Conservation (phyloP, 2,888 invertebrate genomes). For the Rotaria magnacalcarata region DNA sequence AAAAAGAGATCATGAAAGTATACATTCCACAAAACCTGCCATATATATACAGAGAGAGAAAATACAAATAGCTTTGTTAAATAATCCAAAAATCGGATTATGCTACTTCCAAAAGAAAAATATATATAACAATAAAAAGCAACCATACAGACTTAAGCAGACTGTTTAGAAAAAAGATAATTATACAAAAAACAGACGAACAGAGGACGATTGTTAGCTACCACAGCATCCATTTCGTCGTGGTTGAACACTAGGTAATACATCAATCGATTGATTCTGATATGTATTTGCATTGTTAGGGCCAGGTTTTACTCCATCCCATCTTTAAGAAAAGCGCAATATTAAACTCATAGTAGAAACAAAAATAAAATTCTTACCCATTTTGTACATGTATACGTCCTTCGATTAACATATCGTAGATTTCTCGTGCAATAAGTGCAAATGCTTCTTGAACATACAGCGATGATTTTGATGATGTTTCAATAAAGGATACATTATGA, state of each 20-base stretch:
- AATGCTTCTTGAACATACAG: constrained; percentile 45
- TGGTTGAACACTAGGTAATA: neutral
- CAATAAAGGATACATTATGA: constrained; percentile 42
- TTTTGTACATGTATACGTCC: constrained; percentile 42
- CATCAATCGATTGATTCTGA: neutral
- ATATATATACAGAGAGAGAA: neutral
- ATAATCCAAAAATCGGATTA: neutral
- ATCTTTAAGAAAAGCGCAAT: neutral
- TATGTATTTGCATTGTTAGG: neutral
- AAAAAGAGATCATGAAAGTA: neutral
- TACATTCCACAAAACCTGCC: no score
- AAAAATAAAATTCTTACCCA: neutral
- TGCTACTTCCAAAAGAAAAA: neutral
- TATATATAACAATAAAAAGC: neutral
- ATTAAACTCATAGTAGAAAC: no score
- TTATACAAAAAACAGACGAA: neutral
- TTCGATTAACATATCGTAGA: constrained; percentile 43
- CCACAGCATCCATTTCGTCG: neutral
- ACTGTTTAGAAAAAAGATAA: neutral
- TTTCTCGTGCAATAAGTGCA: constrained; percentile 32
- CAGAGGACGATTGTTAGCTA: neutral
- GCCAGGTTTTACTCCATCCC: constrained; percentile 22
- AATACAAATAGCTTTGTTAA: neutral
- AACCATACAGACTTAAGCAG: neutral
- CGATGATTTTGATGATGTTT: constrained; percentile 44